Base-by-base conservation (phyloP, 1,140 invertebrate species). In the Trachymyrmex cornetzi region DNA sequence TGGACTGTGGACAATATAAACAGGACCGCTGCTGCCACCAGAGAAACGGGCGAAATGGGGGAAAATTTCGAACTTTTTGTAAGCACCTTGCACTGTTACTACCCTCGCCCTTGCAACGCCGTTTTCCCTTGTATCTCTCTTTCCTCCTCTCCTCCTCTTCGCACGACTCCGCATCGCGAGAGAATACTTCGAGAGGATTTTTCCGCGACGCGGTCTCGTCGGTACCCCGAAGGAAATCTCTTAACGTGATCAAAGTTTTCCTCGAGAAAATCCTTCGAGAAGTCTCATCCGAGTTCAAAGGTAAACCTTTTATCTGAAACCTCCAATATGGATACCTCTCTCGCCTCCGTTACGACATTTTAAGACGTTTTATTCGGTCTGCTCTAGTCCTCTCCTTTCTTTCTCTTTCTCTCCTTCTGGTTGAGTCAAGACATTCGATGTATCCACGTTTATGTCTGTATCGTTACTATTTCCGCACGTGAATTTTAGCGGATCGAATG, bases 1-100 rank as follows among this genome's bases (percentile, higher is more conserved):
- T 94, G 91, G 90, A 82, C 89, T 89, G 87, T 89, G 86, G 79
- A 91, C 89, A 89, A 88, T 92, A 93, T 91, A 90, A 91, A 91
- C 90, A 90, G 59, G 74, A 19, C 63, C 55, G 71, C 57, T 16
- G 48, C 24, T n/a, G 53, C 16, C 11, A 16, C 1, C 16, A 19
- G 12, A 71, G 12, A 19, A 66, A 38, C 19, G 57, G n/a, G n/a
- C 12, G 67, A 81, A 27, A 44, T 44, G 63, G 50, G 30, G 19
- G 66, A 27, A 19, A 71, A 74, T 19, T 55, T 77, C 74, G 38
- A 82, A 81, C 63, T 88, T 90, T 90, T 86, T 86, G 61, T 84
- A 16, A 50, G 48, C 12, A 14, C 77, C 79, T 11, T 38, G 38
- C 38, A 11, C 66, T 77, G 24, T 71, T 59, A 0, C 30, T 53